Base-by-base conservation (phyloP, 2,888 invertebrate genomes). In the Axea sp. region DNA sequence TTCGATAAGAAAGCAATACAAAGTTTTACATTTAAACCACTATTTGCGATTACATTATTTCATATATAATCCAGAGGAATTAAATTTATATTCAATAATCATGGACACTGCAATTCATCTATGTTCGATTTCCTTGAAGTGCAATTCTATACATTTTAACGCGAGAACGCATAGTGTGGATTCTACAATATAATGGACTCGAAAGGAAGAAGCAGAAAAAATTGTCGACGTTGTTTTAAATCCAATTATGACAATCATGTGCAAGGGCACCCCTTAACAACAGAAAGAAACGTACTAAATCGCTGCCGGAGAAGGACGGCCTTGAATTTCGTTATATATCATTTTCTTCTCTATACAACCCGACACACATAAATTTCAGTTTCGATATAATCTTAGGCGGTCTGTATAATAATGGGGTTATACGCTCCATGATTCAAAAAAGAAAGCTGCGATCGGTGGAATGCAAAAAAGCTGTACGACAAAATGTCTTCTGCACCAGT, bases 361-460 rank as follows among this genome's bases (percentile, higher is more conserved):
- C 53, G 73, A 51, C 73, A 60, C 41, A 73, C 67, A 73, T 73
- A 73, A 73, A 73, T 60, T 73, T 73, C 53, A 67, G 73, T 73
- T 67, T 73, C 73, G 65, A 67, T 67, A 73, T 67, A 67, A 73
- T 73, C 73, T 73, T 65, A 41, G 37, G 55, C 60, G 67, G 67
- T 57, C 62, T 67, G 73, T 73, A 60, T 73, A 73, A 73, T 67
- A 73, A 73, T 59, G 65, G 73, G 59, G 72, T 65, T 72, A 65
- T 47, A 65, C 65, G 65, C 53, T 65, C 26, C 47, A 31, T 43
- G 60, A 73, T 73, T 59, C 37, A 60, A 59, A 41, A 57, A 59
- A 53, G 45, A 65, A 73, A 60, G 37, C 43, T 60, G 28, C 37
- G 51, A 45, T 72, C 65, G 19, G n/a, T n/a, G 30, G 57, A 41